A percentile compares a stretch with the other conserved stretches of the same genome.
Conservation (phyloP, 2,888 invertebrate species). For the Mesoligia furuncula region DNA sequence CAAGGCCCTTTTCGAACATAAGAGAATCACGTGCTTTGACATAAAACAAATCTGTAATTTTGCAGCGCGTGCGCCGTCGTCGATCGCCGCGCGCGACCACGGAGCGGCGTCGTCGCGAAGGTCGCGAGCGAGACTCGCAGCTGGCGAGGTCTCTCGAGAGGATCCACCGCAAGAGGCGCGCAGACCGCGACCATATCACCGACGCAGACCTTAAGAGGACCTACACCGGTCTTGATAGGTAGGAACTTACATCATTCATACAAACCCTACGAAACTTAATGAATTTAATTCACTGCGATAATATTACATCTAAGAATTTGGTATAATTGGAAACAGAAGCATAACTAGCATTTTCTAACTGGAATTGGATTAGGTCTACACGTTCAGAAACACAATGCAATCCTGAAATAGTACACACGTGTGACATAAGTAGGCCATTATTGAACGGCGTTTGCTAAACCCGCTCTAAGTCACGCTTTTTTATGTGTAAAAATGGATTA, state of each 20-base stretch:
- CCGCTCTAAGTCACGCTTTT: no score
- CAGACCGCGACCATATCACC: conserved; percentile 81
- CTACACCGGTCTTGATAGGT: conserved; percentile 91
- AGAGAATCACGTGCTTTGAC: background rate
- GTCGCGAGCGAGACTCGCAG: conserved; percentile 82
- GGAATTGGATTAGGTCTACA: background rate
- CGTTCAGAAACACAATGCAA: background rate
- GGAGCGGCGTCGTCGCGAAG: conserved; percentile 81
- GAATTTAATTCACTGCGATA: background rate
- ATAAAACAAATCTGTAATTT: background rate
- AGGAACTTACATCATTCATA: conserved; percentile 10
- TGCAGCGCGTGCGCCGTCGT: conserved; percentile 81
- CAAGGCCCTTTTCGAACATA: background rate
- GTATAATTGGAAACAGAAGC: background rate
- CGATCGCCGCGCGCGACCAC: conserved; percentile 79
- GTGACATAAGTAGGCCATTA: no score
- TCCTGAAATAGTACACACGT: background rate
- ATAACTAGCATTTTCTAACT: background rate
- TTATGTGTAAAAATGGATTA: no score
- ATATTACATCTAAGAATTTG: background rate
- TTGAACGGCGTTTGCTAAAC: no score
- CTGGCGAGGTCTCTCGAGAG: conserved; percentile 88
- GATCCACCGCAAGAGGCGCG: conserved; percentile 87
- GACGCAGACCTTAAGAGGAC: conserved; percentile 90
- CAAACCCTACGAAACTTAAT: background rate